Evolutionary conservation across 1,140 invertebrate species (phyloP).

Genomic region (Leptonema lineaticorne): DNA sequence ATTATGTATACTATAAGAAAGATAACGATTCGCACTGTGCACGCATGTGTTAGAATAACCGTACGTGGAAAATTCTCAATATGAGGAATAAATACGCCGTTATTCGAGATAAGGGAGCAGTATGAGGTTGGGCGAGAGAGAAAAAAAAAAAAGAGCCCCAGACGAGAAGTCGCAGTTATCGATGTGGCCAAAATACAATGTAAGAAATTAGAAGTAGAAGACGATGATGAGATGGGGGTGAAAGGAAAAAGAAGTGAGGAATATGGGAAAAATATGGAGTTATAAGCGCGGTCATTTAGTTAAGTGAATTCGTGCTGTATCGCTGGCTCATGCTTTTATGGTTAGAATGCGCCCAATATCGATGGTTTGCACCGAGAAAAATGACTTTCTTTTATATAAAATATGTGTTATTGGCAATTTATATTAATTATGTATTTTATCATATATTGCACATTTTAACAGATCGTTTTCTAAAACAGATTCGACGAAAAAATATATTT

Average conservation of each 20-base stretch:
- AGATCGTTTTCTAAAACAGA: no score
- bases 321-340: constrained; percentile 29
- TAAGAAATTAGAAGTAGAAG: constrained; percentile 38
- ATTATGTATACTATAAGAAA: constrained; percentile 24
- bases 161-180: no score
- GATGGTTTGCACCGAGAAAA: constrained; percentile 19
- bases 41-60: no score
- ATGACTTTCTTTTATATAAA: no score
- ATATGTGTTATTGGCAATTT: no score
- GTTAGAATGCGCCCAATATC: constrained; percentile 20
- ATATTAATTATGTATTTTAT: no score
- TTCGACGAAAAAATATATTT: no score
- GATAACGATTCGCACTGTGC: constrained; percentile 1
- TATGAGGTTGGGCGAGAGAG: constrained; percentile 9
- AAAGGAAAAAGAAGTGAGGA: no score
- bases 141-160: constrained; percentile 25
- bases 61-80: background rate
- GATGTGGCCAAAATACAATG: constrained; percentile 25
- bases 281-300: constrained; percentile 39
- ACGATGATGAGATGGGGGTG: no score
- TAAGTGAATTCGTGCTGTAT: constrained; percentile 42
- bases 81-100: constrained; percentile 25
- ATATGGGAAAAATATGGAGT: constrained; percentile 38
- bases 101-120: constrained; percentile 23
- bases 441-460: no score